These are phyloP conservation scores for Ptiloglossa arizonensis DNA, from an alignment of 1,140 invertebrate genomes.

Conservation along the genomic window DNA sequence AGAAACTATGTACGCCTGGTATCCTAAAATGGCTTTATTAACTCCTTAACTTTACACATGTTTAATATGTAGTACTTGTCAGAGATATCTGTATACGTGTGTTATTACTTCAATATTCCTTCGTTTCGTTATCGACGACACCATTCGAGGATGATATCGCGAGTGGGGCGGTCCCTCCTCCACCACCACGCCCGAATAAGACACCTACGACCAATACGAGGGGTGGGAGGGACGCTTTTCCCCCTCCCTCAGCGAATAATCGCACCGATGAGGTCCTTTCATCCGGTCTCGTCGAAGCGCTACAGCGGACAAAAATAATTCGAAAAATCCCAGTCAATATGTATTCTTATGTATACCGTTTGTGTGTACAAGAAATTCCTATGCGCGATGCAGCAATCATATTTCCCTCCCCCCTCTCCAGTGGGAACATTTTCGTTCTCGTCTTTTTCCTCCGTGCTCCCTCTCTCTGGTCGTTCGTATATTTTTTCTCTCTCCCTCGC, in stretches of 20 bases:
- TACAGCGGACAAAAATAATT: slow-evolving; percentile 67
- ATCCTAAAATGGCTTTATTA: slow-evolving; percentile 80
- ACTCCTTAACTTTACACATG: slow-evolving; percentile 78
- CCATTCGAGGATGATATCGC: slow-evolving; percentile 23
- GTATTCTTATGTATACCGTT: slow-evolving; percentile 45
- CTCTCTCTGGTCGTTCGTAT: slow-evolving; percentile 1
- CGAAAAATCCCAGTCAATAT: slow-evolving; percentile 62
- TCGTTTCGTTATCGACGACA: slow-evolving; percentile 48
- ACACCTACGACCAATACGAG: neutral
- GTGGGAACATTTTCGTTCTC: slow-evolving; percentile 39
- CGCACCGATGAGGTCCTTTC: slow-evolving; percentile 20
- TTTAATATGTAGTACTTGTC: slow-evolving; percentile 76
- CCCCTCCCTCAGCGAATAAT: too few relatives aligned
- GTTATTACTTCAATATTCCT: slow-evolving; percentile 59
- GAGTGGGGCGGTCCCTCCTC: slow-evolving; percentile 8
- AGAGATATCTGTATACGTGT: slow-evolving; percentile 72
- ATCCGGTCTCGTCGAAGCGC: slow-evolving; percentile 45
- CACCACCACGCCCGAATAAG: neutral
- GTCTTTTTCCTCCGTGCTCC: neutral
- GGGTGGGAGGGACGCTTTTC: too few relatives aligned
- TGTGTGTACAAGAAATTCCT: slow-evolving; percentile 57
- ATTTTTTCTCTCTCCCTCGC: neutral
- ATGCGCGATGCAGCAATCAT: slow-evolving; percentile 23
- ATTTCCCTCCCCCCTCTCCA: neutral
- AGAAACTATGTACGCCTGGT: slow-evolving; percentile 24